phyloP scores from a whole-genome alignment of 1,140 invertebrate genomes.

The Euwallacea similis region DNA sequence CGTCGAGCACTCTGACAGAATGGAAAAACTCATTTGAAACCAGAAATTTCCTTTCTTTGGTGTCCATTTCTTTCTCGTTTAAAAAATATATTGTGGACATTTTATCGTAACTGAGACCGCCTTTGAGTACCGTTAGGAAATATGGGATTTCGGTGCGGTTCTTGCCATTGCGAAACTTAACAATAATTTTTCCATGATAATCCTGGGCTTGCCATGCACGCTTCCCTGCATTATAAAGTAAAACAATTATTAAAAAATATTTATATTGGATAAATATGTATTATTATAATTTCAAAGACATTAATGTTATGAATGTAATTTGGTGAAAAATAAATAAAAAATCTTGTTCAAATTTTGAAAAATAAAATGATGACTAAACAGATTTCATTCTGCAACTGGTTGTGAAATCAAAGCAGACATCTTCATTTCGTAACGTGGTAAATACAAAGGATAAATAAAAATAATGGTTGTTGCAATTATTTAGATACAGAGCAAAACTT shows the following conservation, averaged over 20 bases:
- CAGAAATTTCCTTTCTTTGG: slow-evolving; percentile 59
- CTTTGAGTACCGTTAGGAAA: slow-evolving; percentile 59
- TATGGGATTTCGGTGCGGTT: slow-evolving; percentile 62
- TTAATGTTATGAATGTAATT: too few species aligned
- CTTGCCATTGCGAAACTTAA: slow-evolving; percentile 69
- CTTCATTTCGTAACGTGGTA: too few species aligned
- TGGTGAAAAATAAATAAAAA: too few species aligned
- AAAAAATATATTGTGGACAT: slow-evolving; percentile 61
- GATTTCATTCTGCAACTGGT: too few species aligned
- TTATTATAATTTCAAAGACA: too few species aligned
- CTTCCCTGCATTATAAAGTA: slow-evolving; percentile 57
- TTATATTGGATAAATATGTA: too few species aligned
- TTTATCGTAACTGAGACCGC: slow-evolving; percentile 60
- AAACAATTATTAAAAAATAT: neutral
- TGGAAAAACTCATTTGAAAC: slow-evolving; percentile 73
- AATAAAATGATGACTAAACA: too few species aligned
- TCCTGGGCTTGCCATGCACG: slow-evolving; percentile 59
- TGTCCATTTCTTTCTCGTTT: slow-evolving; percentile 54
- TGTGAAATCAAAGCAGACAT: too few species aligned
- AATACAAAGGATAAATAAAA: too few species aligned
- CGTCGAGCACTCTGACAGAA: slow-evolving; percentile 70
- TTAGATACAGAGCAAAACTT: too few species aligned
- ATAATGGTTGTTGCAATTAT: too few species aligned
- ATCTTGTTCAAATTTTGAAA: too few species aligned
- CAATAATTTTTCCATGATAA: slow-evolving; percentile 67